Conservation (phyloP, 1,140 invertebrate species). For the Rhopalosiphum padi region DNA sequence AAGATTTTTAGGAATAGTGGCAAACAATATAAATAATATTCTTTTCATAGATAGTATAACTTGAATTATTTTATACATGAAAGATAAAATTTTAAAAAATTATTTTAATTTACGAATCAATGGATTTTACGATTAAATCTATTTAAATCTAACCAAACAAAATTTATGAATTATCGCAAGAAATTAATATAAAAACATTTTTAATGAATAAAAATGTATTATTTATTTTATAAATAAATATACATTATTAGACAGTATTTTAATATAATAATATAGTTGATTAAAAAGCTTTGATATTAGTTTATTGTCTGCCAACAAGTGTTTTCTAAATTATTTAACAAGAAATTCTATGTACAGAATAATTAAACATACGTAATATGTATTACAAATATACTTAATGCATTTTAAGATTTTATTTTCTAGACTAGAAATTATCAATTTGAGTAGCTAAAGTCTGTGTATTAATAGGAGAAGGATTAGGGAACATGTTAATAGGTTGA, state of each 20-base stretch:
- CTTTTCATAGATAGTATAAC: background rate
- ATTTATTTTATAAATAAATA: background rate
- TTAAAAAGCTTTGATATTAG: background rate
- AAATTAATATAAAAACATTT: background rate
- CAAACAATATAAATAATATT: background rate
- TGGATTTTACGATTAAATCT: background rate
- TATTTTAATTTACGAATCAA: background rate
- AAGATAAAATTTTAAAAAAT: background rate
- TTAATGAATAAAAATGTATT: background rate
- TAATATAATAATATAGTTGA: background rate
- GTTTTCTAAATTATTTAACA: background rate
- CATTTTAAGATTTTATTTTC: background rate
- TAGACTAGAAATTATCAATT: conserved; percentile 49
- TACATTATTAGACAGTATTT: background rate
- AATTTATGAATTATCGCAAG: background rate
- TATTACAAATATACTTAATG: background rate
- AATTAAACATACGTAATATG: conserved; percentile 16
- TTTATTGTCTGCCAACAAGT: background rate
- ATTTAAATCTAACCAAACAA: background rate
- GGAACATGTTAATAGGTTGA: conserved; percentile 48
- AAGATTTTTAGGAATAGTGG: background rate
- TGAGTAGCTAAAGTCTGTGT: conserved; percentile 49
- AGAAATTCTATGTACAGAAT: background rate
- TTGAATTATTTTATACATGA: background rate
- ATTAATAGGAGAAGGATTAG: conserved; percentile 28